These are phyloP conservation scores for Holcopasites calliopsidis DNA, from an alignment of 1,140 invertebrate species.

Conservation along the genomic window DNA sequence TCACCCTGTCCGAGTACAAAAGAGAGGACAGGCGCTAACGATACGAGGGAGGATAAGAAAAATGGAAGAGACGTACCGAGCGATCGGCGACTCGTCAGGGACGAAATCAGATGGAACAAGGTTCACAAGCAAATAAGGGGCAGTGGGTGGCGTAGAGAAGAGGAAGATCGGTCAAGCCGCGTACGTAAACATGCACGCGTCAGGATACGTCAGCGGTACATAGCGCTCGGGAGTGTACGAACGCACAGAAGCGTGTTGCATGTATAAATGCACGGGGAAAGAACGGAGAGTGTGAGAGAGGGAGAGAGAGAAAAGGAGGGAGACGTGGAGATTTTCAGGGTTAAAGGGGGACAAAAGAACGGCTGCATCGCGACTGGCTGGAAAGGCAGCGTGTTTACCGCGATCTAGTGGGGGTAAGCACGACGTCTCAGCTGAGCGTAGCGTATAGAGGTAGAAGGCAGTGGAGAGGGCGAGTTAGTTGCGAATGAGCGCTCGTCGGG, in stretches of 20 bases:
- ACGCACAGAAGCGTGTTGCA: not conserved
- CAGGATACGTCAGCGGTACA: too few relatives aligned
- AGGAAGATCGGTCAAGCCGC: not conserved
- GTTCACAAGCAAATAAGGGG: not conserved
- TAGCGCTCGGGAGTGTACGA: not conserved
- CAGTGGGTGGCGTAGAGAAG: not conserved
- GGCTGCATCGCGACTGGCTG: slow-evolving; percentile 58
- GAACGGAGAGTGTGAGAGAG: not conserved
- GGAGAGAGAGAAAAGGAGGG: not conserved
- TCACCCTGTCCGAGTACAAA: too few relatives aligned
- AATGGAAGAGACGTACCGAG: too few relatives aligned
- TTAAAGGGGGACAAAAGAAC: slow-evolving; percentile 51
- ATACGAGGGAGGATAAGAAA: too few relatives aligned
- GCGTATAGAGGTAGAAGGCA: slow-evolving; percentile 69
- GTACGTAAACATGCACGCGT: too few relatives aligned
- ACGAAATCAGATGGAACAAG: too few relatives aligned
- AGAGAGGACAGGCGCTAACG: too few relatives aligned
- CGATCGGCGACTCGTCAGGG: too few relatives aligned
- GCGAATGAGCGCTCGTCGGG: slow-evolving; percentile 76
- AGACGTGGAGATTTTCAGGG: slow-evolving; percentile 25
- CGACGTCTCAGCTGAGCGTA: slow-evolving; percentile 73
- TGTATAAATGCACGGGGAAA: not conserved
- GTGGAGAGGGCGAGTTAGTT: slow-evolving; percentile 71
- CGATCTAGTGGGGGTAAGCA: slow-evolving; percentile 49
- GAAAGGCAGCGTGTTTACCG: slow-evolving; percentile 28